A percentile compares a stretch with the other conserved stretches of the same genome.
These are phyloP conservation scores for Zaprionus lineosus DNA, from an alignment of 2,888 invertebrate genomes.

Conservation along the genomic window DNA sequence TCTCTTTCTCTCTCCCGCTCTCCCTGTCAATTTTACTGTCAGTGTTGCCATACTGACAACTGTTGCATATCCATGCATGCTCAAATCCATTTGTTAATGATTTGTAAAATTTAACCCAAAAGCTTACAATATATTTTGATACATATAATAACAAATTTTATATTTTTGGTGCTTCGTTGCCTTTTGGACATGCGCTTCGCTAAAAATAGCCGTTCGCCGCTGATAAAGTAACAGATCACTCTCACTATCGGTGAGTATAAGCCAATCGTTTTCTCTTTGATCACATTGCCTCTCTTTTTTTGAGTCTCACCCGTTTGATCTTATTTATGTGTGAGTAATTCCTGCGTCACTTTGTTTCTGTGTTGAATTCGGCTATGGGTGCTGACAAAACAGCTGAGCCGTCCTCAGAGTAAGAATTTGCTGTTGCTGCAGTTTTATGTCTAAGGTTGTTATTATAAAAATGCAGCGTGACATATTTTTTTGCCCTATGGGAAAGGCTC, in stretches of 20 bases:
- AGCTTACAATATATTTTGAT: constrained; percentile 39
- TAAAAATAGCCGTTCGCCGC: constrained; percentile 52
- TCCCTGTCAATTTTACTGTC: constrained; percentile 1
- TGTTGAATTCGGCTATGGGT: constrained; percentile 7
- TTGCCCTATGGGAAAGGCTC: constrained; percentile 30
- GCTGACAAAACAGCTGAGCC: constrained; percentile 44
- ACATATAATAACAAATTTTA: constrained; percentile 27
- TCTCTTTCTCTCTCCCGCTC: constrained; percentile 3
- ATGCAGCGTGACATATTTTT: constrained; percentile 15
- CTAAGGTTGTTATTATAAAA: constrained; percentile 17
- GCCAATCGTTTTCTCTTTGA: constrained; percentile 1
- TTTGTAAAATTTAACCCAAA: constrained; percentile 28
- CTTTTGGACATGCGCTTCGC: constrained; percentile 33
- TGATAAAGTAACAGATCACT: constrained; percentile 69
- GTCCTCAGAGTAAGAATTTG: constrained; percentile 43
- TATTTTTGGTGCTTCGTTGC: constrained; percentile 34
- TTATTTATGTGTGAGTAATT: constrained; percentile 33
- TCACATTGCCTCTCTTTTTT: constrained; percentile 8
- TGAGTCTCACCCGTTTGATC: constrained; percentile 14
- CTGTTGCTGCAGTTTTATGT: constrained; percentile 31
- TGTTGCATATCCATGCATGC: constrained; percentile 20
- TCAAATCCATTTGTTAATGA: constrained; percentile 4
- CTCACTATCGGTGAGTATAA: constrained; percentile 56
- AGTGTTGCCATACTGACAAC: constrained; percentile 42
- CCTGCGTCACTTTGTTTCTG: constrained; percentile 49